Base-by-base conservation (phyloP, 2,797 vertebrate species). In the Crocidura indochinensis region DNA sequence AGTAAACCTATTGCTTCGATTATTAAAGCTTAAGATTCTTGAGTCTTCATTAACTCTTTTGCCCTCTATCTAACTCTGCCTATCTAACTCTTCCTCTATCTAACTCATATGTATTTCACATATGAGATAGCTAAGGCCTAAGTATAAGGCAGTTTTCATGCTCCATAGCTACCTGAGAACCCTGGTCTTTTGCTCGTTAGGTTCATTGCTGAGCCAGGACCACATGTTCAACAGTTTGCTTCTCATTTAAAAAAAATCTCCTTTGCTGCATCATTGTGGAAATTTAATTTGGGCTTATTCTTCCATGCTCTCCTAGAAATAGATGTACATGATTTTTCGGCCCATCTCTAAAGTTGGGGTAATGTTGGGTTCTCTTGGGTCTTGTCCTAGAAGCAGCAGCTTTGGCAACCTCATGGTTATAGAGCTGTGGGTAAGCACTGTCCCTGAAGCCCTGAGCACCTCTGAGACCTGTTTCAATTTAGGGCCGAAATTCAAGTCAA, bases 401-500 rank as follows among this genome's bases (percentile, higher is more conserved):
- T 15, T 51, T 38, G 9, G 74, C 69, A 31, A 64, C 15, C 51
- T 29, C 4, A 1, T 10, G 26, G 60, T n/a, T 51, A 11, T 14
- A 19, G 68, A 38, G 53, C 69, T 88, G 44, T 76, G 2, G 9
- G 12, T 47, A 67, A 68, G 9, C 14, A 26, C 81, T 73, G 8
- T 11, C 0, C 49, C 67, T 94, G 73, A 38, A 51, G 77, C 10
- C 10, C 15, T 73, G 79, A 64, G 83, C 94, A 92, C 71, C 87
- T 68, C 74, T n/a, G 90, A 87, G 84, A 90, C 47, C 22, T 72
- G 10, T 73, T 88, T 83, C 73, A 90, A 47, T 80, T n/a, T 79
- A 86, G 47, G 77, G 79, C 14, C 89, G 87, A 94, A 84, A 94
- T 94, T 84, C 92, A 91, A 85, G 89, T 87, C 92, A 86, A 93